These are phyloP conservation scores for Pemphredon lugubris DNA, from an alignment of 2,888 invertebrate species.

Conservation along the genomic window DNA sequence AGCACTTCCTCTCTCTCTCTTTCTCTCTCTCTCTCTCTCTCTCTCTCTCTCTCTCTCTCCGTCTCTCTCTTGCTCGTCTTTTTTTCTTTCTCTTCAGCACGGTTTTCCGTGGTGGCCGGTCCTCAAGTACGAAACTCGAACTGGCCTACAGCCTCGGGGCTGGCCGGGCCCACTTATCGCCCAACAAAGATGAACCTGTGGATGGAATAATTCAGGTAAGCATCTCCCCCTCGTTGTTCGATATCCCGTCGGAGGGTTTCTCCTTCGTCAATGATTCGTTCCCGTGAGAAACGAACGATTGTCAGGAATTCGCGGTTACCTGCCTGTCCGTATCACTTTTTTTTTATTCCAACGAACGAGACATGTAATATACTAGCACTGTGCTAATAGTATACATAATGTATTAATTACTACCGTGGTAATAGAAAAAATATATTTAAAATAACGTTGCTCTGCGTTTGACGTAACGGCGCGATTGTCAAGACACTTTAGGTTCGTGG, in stretches of 20 bases:
- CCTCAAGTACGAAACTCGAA: conserved; percentile 37
- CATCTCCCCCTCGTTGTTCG: conserved; percentile 3
- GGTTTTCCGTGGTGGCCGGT: conserved; percentile 12
- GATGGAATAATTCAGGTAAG: conserved; percentile 41
- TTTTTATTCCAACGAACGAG: too few species aligned
- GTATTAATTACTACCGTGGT: too few species aligned
- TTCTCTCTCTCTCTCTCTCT: conserved; percentile 1
- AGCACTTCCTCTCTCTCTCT: conserved; percentile 10
- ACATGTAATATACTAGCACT: too few species aligned
- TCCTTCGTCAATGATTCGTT: too few species aligned
- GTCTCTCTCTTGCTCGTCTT: background rate
- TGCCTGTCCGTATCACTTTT: too few species aligned
- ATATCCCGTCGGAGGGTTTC: conserved; percentile 4
- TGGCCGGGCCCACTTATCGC: conserved; percentile 59
- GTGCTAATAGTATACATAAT: too few species aligned
- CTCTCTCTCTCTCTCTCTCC: background rate
- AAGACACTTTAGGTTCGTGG: too few species aligned
- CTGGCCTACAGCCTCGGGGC: conserved; percentile 64
- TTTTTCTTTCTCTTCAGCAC: background rate
- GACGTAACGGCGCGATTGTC: too few species aligned
- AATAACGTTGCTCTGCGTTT: too few species aligned
- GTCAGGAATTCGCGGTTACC: too few species aligned
- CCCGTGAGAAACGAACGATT: too few species aligned
- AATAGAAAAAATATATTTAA: too few species aligned
- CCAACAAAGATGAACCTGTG: conserved; percentile 37